Evolutionary conservation across 64 coral and sea anemone species (phyloP).

Genomic region (Porites australiensis): DNA sequence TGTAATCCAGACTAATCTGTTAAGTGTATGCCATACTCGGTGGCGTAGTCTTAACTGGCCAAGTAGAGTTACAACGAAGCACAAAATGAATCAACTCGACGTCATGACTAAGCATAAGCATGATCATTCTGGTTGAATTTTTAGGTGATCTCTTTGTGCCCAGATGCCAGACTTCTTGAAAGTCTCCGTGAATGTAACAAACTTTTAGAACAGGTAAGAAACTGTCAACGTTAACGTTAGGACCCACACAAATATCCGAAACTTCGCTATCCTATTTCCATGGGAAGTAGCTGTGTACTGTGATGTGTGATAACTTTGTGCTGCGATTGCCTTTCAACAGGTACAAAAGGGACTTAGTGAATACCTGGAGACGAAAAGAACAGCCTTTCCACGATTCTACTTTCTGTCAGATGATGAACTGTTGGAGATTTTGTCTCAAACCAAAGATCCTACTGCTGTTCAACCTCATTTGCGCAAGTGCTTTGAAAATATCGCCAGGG

Average conservation of each 20-base stretch:
- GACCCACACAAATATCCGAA: too few species aligned
- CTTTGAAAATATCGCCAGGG: constrained; percentile 97
- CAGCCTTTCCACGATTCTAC: constrained; percentile 97
- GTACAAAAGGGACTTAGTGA: constrained; percentile 99
- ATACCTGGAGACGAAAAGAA: constrained; percentile 97
- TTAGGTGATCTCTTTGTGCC: constrained; percentile 95
- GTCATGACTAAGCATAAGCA: too few species aligned
- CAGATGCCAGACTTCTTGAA: constrained; percentile 93
- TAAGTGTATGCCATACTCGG: too few species aligned
- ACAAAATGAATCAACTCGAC: neutral
- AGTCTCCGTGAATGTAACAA: constrained; percentile 98
- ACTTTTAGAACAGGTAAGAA: constrained; percentile 91
- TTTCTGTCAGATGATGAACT: constrained; percentile 98
- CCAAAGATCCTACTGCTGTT: constrained; percentile 98
- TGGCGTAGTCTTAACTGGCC: too few species aligned
- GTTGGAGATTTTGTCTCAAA: constrained; percentile 97
- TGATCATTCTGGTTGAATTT: neutral
- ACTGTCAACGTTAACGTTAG: neutral
- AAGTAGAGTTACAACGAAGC: too few species aligned
- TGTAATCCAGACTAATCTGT: too few species aligned
- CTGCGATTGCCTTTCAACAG: neutral
- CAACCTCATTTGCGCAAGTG: constrained; percentile 99
- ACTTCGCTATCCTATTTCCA: too few species aligned
- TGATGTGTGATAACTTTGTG: neutral
- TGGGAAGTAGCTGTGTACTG: too few species aligned